phyloP scores from a whole-genome alignment of 2,113 vertebrate species.

The Salminus brasiliensis region DNA sequence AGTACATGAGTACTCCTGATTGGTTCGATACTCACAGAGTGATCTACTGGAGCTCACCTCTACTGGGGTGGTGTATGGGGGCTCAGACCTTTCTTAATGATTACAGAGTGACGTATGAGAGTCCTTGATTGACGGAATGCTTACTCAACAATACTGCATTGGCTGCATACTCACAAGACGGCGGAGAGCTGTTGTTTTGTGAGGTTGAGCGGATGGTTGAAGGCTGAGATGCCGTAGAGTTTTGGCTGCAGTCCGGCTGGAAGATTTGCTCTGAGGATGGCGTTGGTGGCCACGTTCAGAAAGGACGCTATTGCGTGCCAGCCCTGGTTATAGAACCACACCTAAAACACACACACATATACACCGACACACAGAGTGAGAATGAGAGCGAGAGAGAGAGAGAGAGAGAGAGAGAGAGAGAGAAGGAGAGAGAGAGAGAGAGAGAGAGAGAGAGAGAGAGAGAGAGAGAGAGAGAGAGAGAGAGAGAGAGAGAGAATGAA shows the following conservation, averaged over 20 bases:
- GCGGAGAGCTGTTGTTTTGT: constrained; percentile 93
- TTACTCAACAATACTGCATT: background rate
- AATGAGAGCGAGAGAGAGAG: too few relatives aligned
- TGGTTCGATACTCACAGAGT: background rate
- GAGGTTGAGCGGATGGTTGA: constrained; percentile 93
- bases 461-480: background rate
- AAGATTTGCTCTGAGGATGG: constrained; percentile 88
- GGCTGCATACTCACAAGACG: constrained; percentile 84
- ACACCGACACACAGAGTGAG: too few relatives aligned
- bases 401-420: too few relatives aligned
- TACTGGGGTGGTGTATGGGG: too few relatives aligned
- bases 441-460: background rate
- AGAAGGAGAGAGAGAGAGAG: too few relatives aligned
- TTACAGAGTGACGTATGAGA: too few relatives aligned
- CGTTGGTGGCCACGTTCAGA: constrained; percentile 91
- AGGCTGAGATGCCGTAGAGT: constrained; percentile 86
- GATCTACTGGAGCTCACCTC: background rate
- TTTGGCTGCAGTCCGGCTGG: constrained; percentile 76
- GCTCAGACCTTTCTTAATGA: background rate
- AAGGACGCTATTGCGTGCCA: constrained; percentile 93
- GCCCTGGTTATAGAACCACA: constrained; percentile 97
- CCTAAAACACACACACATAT: too few relatives aligned
- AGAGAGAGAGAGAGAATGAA: background rate
- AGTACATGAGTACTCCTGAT: background rate
- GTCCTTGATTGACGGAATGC: background rate